Conservation (phyloP, 2,797 vertebrate genomes). For the Myotis planiceps region DNA sequence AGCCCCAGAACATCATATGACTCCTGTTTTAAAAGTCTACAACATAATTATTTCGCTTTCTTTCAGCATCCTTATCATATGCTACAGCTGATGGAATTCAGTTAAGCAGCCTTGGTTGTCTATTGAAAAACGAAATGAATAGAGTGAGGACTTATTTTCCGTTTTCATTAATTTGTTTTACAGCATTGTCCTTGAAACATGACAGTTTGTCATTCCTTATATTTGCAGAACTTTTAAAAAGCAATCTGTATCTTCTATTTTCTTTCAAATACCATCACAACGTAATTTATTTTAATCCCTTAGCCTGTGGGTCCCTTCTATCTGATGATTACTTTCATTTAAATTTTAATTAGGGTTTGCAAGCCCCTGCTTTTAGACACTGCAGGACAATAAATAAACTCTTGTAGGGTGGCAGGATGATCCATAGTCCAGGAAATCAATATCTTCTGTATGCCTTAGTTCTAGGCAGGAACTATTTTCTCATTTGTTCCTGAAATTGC, state of each 20-base stretch:
- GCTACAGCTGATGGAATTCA: slow-evolving; percentile 40
- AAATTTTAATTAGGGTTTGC: slow-evolving; percentile 68
- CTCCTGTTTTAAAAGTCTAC: not conserved
- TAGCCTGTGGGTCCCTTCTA: slow-evolving; percentile 50
- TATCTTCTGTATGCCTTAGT: slow-evolving; percentile 7
- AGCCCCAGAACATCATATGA: slow-evolving; percentile 12
- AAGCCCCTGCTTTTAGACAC: slow-evolving; percentile 2
- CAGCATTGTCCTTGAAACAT: not conserved
- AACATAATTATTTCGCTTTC: slow-evolving; percentile 45
- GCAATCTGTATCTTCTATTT: slow-evolving; percentile 7
- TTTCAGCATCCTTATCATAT: slow-evolving; percentile 28
- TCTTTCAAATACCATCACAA: slow-evolving; percentile 44
- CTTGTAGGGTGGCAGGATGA: not conserved
- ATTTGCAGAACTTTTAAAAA: not conserved
- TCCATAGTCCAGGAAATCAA: slow-evolving; percentile 59
- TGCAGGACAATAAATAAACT: slow-evolving; percentile 54
- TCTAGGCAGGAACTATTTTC: not conserved
- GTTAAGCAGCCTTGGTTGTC: not conserved
- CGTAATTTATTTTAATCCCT: slow-evolving; percentile 51
- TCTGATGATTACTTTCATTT: slow-evolving; percentile 65
- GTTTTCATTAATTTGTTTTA: slow-evolving; percentile 41
- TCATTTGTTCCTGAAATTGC: slow-evolving; percentile 36
- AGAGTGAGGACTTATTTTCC: slow-evolving; percentile 27
- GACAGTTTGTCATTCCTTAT: slow-evolving; percentile 16
- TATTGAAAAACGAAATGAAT: slow-evolving; percentile 50